phyloP scores from a whole-genome alignment of 2,797 vertebrate genomes.

The Acomys russatus region DNA sequence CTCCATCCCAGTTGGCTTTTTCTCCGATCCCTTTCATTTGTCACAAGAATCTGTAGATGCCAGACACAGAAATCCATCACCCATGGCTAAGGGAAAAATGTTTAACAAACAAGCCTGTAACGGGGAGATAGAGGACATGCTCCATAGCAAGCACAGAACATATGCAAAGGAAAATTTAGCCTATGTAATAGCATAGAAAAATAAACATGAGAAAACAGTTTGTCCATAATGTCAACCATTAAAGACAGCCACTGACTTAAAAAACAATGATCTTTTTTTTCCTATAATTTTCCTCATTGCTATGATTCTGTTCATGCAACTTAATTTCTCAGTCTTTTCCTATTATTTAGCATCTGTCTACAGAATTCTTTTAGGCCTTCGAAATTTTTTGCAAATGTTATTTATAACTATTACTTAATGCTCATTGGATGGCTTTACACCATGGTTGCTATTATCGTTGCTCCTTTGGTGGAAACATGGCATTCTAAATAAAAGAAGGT shows the following conservation, averaged over 20 bases:
- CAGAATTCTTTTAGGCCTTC: not conserved
- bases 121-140: slow-evolving; percentile 18
- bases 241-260: not conserved
- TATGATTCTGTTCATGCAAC: not conserved
- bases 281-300: not conserved
- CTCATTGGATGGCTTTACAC: not conserved
- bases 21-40: slow-evolving; percentile 54
- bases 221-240: not conserved
- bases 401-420: not conserved
- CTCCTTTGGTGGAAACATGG: not conserved
- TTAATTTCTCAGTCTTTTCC: not conserved
- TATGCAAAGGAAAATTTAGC: not conserved
- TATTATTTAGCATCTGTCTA: not conserved
- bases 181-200: not conserved
- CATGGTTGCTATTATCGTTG: not conserved
- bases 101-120: not conserved
- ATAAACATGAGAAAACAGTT: slow-evolving; percentile 4
- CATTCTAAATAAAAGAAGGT: not conserved
- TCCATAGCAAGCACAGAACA: not conserved
- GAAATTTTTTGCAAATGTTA: not conserved
- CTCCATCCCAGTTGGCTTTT: slow-evolving; percentile 2
- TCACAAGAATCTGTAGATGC: slow-evolving; percentile 31
- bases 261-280: not conserved
- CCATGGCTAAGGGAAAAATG: not conserved
- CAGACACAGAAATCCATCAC: slow-evolving; percentile 65